Evolutionary conservation across 2,113 vertebrate genomes (phyloP).

Genomic region (Forbesichthys agassizii): DNA sequence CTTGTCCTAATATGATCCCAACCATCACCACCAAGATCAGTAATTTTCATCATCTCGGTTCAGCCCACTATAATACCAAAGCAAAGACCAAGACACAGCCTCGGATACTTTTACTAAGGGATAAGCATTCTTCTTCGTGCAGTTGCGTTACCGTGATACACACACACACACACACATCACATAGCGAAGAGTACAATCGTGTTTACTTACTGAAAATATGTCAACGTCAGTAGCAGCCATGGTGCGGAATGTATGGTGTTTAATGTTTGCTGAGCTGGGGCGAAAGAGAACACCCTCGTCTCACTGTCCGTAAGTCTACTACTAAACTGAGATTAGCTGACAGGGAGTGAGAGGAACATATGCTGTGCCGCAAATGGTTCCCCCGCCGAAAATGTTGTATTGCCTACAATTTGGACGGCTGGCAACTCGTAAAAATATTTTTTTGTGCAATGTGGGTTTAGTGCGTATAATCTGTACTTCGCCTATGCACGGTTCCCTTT

Average conservation of each 20-base stretch:
- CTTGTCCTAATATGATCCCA: slow-evolving; percentile 3
- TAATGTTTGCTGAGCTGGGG: slow-evolving; percentile 39
- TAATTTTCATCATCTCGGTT: slow-evolving; percentile 42
- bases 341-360: background rate
- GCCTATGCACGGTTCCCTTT: no score
- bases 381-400: no score
- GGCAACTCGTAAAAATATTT: no score
- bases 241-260: slow-evolving; percentile 66
- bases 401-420: no score
- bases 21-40: slow-evolving; percentile 25
- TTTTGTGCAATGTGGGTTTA: no score
- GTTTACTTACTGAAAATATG: slow-evolving; percentile 83
- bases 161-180: no score
- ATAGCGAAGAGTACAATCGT: background rate
- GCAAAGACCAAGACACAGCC: no score
- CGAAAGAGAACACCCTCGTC: slow-evolving; percentile 71
- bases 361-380: no score
- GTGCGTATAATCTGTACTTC: no score
- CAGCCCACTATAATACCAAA: slow-evolving; percentile 2
- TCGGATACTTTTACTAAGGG: no score
- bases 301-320: slow-evolving; percentile 65
- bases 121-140: no score
- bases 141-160: background rate
- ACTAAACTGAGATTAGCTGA: slow-evolving; percentile 40
- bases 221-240: slow-evolving; percentile 93